Percentiles rank a stretch among this genome's conserved stretches.
phyloP scores from a whole-genome alignment of 2,797 vertebrate species.

The Lagocephalus sceleratus region DNA sequence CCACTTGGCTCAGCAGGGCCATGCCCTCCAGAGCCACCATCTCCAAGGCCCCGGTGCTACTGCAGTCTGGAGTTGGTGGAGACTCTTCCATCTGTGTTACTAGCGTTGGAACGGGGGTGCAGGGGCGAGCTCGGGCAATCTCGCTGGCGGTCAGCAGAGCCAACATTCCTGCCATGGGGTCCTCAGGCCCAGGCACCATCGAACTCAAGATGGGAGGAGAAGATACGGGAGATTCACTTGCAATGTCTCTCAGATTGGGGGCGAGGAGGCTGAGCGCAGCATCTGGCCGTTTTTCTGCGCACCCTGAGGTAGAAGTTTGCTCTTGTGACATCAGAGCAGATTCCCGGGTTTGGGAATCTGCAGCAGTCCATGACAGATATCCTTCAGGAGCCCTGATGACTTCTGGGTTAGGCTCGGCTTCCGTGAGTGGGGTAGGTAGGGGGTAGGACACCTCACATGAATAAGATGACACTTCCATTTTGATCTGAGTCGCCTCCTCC shows the following conservation, averaged over 20 bases:
- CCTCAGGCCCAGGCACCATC: conserved; percentile 63
- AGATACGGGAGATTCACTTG: conserved; percentile 44
- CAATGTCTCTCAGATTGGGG: conserved; percentile 51
- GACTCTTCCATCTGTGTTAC: conserved; percentile 36
- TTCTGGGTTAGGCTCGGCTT: conserved; percentile 63
- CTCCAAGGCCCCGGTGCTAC: conserved; percentile 74
- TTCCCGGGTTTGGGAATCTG: conserved; percentile 29
- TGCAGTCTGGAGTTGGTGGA: conserved; percentile 50
- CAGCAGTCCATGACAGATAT: conserved; percentile 48
- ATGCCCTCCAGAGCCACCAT: conserved; percentile 90
- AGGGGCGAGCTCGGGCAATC: conserved; percentile 81
- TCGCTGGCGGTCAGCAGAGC: conserved; percentile 88
- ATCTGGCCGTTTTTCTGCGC: conserved; percentile 28
- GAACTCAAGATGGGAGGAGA: neutral
- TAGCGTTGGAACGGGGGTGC: conserved; percentile 51
- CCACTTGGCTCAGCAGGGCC: conserved; percentile 91
- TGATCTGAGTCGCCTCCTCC: conserved; percentile 62
- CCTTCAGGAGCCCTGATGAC: conserved; percentile 51
- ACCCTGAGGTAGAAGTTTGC: neutral
- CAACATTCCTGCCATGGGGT: conserved; percentile 93
- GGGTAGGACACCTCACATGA: conserved; percentile 69
- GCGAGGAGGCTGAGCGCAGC: conserved; percentile 11
- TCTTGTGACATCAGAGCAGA: conserved; percentile 15
- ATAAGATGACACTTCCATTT: conserved; percentile 57
- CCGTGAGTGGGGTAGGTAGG: conserved; percentile 54